phyloP scores from a whole-genome alignment of 2,888 invertebrate species.

The Lithophane socia region DNA sequence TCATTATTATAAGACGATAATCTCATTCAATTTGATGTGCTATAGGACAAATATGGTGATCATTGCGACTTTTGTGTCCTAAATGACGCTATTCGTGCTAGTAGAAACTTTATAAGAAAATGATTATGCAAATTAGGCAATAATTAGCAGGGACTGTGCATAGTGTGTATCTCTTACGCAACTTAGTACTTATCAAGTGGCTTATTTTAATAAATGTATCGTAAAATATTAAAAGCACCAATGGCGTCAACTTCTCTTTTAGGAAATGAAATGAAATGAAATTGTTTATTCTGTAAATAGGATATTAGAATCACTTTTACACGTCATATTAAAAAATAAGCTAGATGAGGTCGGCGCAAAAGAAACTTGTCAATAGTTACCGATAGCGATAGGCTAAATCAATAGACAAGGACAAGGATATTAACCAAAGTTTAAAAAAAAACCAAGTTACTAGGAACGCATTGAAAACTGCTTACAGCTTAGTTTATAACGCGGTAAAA shows the following conservation, averaged over 20 bases:
- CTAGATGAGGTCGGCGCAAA: no score
- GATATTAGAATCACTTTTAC: no score
- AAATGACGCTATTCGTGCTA: constrained; percentile 23
- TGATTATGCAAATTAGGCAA: constrained; percentile 30
- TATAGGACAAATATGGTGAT: constrained; percentile 20
- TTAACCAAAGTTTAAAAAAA: no score
- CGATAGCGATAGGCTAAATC: no score
- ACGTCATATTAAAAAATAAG: no score
- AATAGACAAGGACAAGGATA: not conserved
- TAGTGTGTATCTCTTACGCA: constrained; percentile 8
- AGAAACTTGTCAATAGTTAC: not conserved
- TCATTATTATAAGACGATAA: constrained; percentile 17
- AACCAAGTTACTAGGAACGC: no score
- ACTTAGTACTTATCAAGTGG: not conserved
- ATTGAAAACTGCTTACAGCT: no score
- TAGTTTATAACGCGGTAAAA: not conserved
- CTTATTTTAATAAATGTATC: not conserved
- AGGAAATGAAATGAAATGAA: not conserved
- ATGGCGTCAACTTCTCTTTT: constrained; percentile 7
- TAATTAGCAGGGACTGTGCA: constrained; percentile 9
- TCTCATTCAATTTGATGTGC: constrained; percentile 17
- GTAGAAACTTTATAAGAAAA: constrained; percentile 12
- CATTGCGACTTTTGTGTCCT: constrained; percentile 21
- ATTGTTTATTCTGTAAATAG: no score
- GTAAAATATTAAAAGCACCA: constrained; percentile 10